Conservation (phyloP, 2,113 vertebrate species). For the Colinus virginianus region DNA sequence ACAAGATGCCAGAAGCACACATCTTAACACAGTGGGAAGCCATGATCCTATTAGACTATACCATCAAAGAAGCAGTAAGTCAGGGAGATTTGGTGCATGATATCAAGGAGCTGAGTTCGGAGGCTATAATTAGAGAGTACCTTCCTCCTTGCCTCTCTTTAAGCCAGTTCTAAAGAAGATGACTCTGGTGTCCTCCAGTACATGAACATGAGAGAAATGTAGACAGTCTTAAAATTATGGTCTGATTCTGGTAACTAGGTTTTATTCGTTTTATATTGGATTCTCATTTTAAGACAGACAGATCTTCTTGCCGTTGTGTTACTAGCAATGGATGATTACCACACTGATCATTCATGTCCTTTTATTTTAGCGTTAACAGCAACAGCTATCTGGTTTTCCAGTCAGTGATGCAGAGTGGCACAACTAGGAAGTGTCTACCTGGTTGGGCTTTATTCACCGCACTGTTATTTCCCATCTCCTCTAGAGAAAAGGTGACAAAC, state of each 20-base stretch:
- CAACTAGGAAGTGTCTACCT: background rate
- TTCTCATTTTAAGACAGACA: background rate
- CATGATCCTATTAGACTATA: background rate
- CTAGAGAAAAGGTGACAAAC: background rate
- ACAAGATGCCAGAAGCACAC: background rate
- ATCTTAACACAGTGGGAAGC: background rate
- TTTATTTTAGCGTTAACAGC: background rate
- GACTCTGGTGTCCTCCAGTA: background rate
- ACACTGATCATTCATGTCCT: background rate
- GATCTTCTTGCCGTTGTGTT: background rate
- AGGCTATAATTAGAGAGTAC: background rate
- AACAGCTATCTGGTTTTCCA: background rate
- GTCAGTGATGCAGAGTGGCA: background rate
- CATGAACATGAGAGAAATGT: background rate
- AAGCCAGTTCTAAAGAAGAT: background rate
- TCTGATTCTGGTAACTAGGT: background rate
- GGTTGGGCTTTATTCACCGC: background rate
- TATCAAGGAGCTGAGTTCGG: background rate
- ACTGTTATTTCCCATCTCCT: background rate
- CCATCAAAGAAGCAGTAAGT: background rate
- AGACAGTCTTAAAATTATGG: background rate
- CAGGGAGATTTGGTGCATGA: background rate
- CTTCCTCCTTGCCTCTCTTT: background rate
- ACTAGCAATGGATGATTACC: background rate
- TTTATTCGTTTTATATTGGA: background rate